Conservation (phyloP, 2,888 invertebrate species). For the Amitus sp. region DNA sequence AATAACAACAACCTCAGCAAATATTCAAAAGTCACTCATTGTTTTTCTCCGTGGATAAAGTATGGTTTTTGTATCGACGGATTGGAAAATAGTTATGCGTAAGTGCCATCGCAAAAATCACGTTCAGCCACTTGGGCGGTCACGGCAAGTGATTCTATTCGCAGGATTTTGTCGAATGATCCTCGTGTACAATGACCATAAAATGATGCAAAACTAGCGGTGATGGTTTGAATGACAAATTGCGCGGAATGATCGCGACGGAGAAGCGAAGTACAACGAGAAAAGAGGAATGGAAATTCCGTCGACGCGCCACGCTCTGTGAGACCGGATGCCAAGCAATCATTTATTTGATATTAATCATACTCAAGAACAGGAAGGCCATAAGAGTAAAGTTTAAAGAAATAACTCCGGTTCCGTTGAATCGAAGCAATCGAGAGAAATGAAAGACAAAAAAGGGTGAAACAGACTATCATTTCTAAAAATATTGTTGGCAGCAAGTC, state of each 20-base stretch:
- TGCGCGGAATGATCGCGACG: slow-evolving; percentile 61
- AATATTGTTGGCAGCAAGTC: too few relatives aligned
- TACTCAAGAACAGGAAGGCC: slow-evolving; percentile 56
- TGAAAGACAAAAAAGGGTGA: too few relatives aligned
- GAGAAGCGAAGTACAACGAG: slow-evolving; percentile 44
- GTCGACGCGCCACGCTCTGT: slow-evolving; percentile 49
- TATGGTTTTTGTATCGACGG: too few relatives aligned
- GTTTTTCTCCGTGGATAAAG: background rate
- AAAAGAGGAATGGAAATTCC: slow-evolving; percentile 45
- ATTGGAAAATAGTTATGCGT: slow-evolving; percentile 25
- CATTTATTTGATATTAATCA: slow-evolving; percentile 65
- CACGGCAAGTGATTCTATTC: slow-evolving; percentile 35
- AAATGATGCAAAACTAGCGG: slow-evolving; percentile 64
- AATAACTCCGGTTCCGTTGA: slow-evolving; percentile 33
- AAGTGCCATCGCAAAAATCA: slow-evolving; percentile 29
- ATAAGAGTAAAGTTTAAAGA: slow-evolving; percentile 34
- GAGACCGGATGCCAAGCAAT: slow-evolving; percentile 64
- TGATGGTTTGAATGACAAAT: slow-evolving; percentile 62
- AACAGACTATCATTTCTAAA: too few relatives aligned
- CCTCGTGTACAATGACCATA: slow-evolving; percentile 62
- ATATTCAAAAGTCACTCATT: too few relatives aligned
- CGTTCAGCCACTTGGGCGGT: slow-evolving; percentile 29
- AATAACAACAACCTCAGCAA: slow-evolving; percentile 53
- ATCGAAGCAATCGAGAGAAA: too few relatives aligned
- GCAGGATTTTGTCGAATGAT: slow-evolving; percentile 48